Conservation (phyloP, 1,140 invertebrate genomes). For the Drosophila paulistorum region DNA sequence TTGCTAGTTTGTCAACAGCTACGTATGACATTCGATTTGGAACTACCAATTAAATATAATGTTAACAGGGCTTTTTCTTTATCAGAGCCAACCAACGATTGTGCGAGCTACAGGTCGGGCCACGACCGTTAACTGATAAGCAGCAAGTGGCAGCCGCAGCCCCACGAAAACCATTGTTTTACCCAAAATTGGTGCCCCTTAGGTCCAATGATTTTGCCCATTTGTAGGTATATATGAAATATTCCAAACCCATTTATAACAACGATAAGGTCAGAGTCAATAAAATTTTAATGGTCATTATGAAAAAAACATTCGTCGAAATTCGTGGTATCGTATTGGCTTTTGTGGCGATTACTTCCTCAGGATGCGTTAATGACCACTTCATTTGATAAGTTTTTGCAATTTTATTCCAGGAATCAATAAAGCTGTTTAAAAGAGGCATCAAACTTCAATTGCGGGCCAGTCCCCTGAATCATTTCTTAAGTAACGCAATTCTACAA, state of each 20-base stretch:
- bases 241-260: background rate
- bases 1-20: slow-evolving; percentile 37
- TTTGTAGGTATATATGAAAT: background rate
- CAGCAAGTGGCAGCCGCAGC: slow-evolving; percentile 21
- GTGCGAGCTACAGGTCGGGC: slow-evolving; percentile 28
- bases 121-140: slow-evolving; percentile 57
- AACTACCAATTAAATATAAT: slow-evolving; percentile 81
- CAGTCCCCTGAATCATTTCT: slow-evolving; percentile 16
- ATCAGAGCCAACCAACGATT: slow-evolving; percentile 20
- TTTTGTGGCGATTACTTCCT: slow-evolving; percentile 48
- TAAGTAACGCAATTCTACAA: background rate
- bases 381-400: slow-evolving; percentile 19
- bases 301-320: slow-evolving; percentile 1
- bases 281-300: slow-evolving; percentile 16
- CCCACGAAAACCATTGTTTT: slow-evolving; percentile 6
- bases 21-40: slow-evolving; percentile 56
- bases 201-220: slow-evolving; percentile 15
- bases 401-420: slow-evolving; percentile 2
- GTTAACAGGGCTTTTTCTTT: slow-evolving; percentile 74
- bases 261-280: slow-evolving; percentile 21
- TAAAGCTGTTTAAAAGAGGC: background rate
- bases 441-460: slow-evolving; percentile 4
- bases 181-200: slow-evolving; percentile 16
- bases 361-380: slow-evolving; percentile 44
- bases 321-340: background rate